phyloP scores from a whole-genome alignment of 2,888 invertebrate species.

The Campoplex capitator region DNA sequence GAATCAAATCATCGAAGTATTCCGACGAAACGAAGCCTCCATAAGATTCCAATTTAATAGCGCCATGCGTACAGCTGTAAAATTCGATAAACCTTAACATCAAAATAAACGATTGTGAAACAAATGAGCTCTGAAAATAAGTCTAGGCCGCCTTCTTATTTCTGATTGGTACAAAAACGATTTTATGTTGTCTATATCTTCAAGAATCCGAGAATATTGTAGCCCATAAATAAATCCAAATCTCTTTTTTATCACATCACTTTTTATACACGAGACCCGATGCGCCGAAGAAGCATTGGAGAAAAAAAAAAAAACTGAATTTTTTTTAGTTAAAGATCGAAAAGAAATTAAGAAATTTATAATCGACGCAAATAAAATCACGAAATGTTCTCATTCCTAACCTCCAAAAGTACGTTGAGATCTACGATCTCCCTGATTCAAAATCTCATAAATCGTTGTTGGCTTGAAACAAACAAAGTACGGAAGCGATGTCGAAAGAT shows the following conservation, averaged over 20 bases:
- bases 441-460: background rate
- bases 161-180: background rate
- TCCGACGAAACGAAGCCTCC: background rate
- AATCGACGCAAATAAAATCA: background rate
- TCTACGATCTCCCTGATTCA: too few species aligned
- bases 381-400: background rate
- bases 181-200: background rate
- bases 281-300: background rate
- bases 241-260: background rate
- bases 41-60: background rate
- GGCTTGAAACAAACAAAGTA: background rate
- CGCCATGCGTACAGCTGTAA: background rate
- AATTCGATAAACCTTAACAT: background rate
- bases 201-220: background rate
- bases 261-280: background rate
- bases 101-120: background rate
- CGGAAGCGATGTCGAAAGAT: background rate
- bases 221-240: background rate
- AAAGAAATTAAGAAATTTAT: background rate
- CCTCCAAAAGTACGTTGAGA: background rate
- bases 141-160: background rate
- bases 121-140: background rate
- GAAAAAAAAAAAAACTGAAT: background rate
- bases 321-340: background rate
- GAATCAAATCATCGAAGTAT: too few species aligned